Percentiles rank a stretch among this genome's conserved stretches.
phyloP scores from a whole-genome alignment of 2,113 vertebrate genomes.

The Hemiscyllium ocellatum region DNA sequence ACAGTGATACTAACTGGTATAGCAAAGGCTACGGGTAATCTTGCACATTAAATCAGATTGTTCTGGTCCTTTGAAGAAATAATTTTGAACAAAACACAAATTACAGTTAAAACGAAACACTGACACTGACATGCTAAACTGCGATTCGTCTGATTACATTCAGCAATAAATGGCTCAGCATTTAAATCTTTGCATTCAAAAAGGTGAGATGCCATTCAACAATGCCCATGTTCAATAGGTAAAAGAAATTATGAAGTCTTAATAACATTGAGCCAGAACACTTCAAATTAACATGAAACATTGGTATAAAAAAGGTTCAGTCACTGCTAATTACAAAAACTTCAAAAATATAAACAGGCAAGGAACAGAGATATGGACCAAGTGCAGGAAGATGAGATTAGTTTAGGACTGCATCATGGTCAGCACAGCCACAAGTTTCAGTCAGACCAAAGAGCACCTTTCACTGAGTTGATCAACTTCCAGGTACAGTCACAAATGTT shows the following conservation, averaged over 20 bases:
- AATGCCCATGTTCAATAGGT: background rate
- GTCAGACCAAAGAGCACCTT: no score
- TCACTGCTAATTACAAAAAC: background rate
- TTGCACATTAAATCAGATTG: background rate
- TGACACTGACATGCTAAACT: background rate
- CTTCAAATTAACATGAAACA: background rate
- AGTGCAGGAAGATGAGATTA: no score
- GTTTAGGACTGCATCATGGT: no score
- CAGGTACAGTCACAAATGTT: no score
- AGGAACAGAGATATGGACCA: no score
- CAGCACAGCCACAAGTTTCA: no score
- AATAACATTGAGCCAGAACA: background rate
- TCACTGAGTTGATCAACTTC: no score
- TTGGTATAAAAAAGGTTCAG: background rate
- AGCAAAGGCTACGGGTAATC: background rate
- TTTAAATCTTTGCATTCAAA: background rate
- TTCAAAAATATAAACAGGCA: no score
- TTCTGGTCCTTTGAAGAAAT: background rate
- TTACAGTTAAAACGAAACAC: background rate
- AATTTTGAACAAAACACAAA: background rate
- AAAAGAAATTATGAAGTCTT: background rate
- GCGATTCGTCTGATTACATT: background rate
- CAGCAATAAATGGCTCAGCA: background rate
- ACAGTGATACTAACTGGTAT: background rate
- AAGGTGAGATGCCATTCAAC: background rate